Base-by-base conservation (phyloP, 2,113 vertebrate species). In the Leuciscus idus region DNA sequence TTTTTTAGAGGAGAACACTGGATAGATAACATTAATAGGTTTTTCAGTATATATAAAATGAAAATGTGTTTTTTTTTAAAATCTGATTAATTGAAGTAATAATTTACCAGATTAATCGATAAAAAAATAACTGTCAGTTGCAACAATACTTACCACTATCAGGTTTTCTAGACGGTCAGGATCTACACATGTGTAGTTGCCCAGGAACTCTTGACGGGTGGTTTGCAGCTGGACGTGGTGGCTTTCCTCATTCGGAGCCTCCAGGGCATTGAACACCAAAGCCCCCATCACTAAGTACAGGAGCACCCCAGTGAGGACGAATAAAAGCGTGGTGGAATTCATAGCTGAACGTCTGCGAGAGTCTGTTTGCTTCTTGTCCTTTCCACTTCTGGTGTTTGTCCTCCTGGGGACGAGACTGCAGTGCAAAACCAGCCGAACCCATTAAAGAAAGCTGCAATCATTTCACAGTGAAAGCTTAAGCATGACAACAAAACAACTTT, bases 261-360 rank as follows among this genome's bases (percentile, higher is more conserved):
- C 97, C 87, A 98, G 91, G 30, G 93, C 89, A 28, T 92, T 95
- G 90, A 98, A 98, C 86, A 98, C 94, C 73, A 97, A 91, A 0
- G 97, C 97, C 0, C 97, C 97, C 13, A 95, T 92, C 78, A 97
- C 94, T 92, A 98, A 87, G 94, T 98, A 98, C 5, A 95, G 93
- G 46, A 97, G 92, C 88, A 98, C 96, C 52, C 93, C 90, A 0
- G 94, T 93, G 64, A 97, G 89, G 90, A 98, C 93, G 11, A 90
- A 93, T 4, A 97, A 91, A 0, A 98, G 91, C 0, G 97, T 97
- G 90, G 95, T 95, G 92, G 95, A 92, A 68, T 95, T 95, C 97
- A 98, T 98, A 90, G 92, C 88, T 77, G 59, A 89, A 13, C 89
- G 89, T 84, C 87, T 86, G 0, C 90, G 0, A 89, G 75, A 89